These are phyloP conservation scores for Mixornis gularis DNA, from an alignment of 2,113 vertebrate species.

Conservation along the genomic window DNA sequence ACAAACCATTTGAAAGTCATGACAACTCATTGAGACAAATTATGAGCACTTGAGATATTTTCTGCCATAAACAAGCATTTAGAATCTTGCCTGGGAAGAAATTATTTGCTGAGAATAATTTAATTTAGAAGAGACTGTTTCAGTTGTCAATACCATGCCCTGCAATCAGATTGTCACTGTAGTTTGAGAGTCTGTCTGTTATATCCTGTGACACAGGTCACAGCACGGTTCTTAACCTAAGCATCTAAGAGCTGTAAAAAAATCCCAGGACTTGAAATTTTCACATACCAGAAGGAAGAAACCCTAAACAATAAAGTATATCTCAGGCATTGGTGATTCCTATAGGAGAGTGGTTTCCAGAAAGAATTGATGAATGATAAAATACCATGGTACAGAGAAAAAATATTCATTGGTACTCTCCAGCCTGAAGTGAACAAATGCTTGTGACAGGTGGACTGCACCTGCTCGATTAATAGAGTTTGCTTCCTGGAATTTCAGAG, in stretches of 20 bases:
- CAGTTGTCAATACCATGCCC: background rate
- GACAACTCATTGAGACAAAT: background rate
- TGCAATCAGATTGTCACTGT: background rate
- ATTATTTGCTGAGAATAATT: background rate
- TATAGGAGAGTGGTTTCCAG: background rate
- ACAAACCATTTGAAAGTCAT: background rate
- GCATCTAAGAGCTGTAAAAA: background rate
- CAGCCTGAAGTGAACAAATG: background rate
- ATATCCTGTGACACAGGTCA: background rate
- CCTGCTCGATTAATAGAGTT: background rate
- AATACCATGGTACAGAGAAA: background rate
- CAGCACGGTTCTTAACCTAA: background rate
- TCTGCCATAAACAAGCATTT: background rate
- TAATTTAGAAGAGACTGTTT: background rate
- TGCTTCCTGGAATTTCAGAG: background rate
- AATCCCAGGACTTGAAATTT: background rate
- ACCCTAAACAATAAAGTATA: background rate
- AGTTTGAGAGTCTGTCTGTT: background rate
- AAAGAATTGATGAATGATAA: background rate
- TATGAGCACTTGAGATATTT: background rate
- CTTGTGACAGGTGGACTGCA: background rate
- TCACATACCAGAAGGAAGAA: background rate
- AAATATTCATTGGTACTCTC: background rate
- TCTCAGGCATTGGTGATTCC: background rate
- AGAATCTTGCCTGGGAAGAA: background rate